Conservation (phyloP, 2,797 vertebrate genomes). For the Ceyx erithaca region DNA sequence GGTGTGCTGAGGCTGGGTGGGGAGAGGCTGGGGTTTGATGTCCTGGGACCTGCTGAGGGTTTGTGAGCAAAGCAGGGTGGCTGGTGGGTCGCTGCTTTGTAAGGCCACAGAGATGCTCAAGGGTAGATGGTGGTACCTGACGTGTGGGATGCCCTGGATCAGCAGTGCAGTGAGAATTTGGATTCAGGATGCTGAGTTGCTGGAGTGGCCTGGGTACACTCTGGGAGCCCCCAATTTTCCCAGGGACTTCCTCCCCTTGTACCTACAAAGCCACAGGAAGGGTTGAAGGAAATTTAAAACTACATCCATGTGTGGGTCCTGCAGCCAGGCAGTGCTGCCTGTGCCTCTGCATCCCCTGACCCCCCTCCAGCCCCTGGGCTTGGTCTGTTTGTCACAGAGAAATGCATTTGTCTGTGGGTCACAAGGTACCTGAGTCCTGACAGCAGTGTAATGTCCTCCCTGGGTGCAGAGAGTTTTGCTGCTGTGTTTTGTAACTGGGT, state of each 20-base stretch:
- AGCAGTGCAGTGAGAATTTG: fast-evolving
- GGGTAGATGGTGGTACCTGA: fast-evolving
- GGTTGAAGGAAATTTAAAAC: neutral
- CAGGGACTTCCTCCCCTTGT: neutral
- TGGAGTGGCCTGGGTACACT: neutral
- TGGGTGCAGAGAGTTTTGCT: neutral
- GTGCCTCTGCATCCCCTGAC: neutral
- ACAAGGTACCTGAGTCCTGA: fast-evolving
- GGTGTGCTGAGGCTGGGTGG: fast-evolving
- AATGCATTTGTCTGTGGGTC: neutral
- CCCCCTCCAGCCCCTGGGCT: fast-evolving
- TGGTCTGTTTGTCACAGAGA: neutral
- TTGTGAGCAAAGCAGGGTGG: neutral
- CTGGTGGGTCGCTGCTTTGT: neutral
- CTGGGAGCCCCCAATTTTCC: neutral
- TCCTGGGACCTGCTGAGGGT: neutral
- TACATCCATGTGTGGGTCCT: fast-evolving
- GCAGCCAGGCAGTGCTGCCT: neutral
- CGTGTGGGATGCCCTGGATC: neutral
- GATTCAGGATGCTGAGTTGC: fast-evolving
- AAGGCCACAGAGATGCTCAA: fast-evolving
- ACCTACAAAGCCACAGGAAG: neutral
- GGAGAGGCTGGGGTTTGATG: neutral
- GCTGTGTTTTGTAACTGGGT: neutral
- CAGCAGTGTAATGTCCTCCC: neutral